Conservation (phyloP, 2,888 invertebrate genomes). For the Drosophila ezoana region DNA sequence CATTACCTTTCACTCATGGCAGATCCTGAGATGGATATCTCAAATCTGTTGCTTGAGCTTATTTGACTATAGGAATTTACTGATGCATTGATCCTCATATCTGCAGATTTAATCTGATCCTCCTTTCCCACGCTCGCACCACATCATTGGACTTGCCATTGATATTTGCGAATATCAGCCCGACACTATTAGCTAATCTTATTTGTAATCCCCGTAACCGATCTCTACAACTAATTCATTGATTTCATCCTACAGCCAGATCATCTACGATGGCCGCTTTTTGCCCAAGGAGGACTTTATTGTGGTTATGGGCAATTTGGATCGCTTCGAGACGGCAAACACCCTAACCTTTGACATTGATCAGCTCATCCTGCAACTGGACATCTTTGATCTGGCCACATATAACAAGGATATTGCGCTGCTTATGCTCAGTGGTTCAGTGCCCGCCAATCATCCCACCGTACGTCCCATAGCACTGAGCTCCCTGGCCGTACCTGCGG, state of each 20-base stretch:
- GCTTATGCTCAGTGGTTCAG: conserved; percentile 72
- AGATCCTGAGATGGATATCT: no score
- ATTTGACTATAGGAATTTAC: no score
- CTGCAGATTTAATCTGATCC: no score
- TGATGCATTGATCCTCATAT: no score
- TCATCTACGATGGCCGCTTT: conserved; percentile 63
- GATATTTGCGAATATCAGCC: no score
- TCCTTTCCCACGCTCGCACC: no score
- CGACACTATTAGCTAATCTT: no score
- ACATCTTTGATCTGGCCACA: conserved; percentile 62
- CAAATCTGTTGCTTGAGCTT: no score
- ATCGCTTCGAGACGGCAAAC: conserved; percentile 73
- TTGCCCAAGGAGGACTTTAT: conserved; percentile 63
- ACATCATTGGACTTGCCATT: no score
- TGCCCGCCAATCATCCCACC: conserved; percentile 77
- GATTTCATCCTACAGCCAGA: conserved; percentile 34
- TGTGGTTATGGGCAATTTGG: conserved; percentile 82
- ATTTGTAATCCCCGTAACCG: no score
- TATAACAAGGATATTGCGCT: conserved; percentile 80
- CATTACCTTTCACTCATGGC: neutral
- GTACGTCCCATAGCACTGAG: conserved; percentile 74
- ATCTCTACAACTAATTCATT: neutral
- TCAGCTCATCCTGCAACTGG: conserved; percentile 56
- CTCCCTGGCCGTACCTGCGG: conserved; percentile 36
- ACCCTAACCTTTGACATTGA: conserved; percentile 72